Conservation (phyloP, 2,113 vertebrate species). For the Pedionomus torquatus region DNA sequence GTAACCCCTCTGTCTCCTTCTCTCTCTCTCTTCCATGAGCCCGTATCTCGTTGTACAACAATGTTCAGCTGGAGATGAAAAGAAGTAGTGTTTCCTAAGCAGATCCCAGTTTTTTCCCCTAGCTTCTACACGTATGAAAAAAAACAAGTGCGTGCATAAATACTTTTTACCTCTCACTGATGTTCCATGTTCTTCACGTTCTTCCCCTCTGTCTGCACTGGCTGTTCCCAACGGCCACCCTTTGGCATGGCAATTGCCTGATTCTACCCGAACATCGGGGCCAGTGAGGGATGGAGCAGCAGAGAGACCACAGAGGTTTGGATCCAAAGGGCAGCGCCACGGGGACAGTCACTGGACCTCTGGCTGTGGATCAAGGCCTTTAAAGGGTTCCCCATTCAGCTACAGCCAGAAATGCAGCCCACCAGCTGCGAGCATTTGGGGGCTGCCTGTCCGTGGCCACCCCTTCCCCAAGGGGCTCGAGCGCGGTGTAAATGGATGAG, state of each 20-base stretch:
- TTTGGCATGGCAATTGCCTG: neutral
- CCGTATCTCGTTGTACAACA: accelerated
- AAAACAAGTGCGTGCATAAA: neutral
- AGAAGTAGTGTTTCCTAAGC: neutral
- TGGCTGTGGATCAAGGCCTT: neutral
- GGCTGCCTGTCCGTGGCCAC: neutral
- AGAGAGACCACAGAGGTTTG: neutral
- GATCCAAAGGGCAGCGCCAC: neutral
- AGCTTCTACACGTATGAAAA: neutral
- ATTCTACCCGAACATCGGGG: neutral
- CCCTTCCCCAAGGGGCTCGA: no score
- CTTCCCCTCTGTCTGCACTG: neutral
- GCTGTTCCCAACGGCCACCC: neutral
- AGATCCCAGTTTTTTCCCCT: neutral
- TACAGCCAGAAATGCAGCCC: neutral
- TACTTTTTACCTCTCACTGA: neutral
- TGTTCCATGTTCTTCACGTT: neutral
- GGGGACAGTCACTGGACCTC: neutral
- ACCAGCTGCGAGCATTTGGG: neutral
- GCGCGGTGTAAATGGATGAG: neutral
- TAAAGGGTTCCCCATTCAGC: neutral
- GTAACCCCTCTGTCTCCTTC: neutral
- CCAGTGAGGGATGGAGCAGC: neutral
- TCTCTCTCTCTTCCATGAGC: neutral
- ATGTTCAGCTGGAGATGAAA: neutral